Conservation (phyloP, 2,797 vertebrate genomes). For the Periophthalmus magnuspinnatus region DNA sequence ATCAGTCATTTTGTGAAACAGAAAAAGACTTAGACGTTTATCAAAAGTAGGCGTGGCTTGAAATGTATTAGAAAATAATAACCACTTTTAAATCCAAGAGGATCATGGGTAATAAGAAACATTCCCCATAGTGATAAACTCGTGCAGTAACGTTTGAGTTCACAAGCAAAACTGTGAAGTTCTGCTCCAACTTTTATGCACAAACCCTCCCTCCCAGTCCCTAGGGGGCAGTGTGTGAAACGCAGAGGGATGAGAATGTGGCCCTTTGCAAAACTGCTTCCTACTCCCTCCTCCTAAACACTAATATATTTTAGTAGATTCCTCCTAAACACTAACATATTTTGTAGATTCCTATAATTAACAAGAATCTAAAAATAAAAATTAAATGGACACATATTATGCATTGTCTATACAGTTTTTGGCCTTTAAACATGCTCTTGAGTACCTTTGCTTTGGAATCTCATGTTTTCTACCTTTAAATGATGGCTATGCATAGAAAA, state of each 20-base stretch:
- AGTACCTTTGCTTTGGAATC: too few species aligned
- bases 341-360: too few species aligned
- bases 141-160: slow-evolving; percentile 47
- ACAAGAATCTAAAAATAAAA: not conserved
- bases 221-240: slow-evolving; percentile 10
- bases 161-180: slow-evolving; percentile 25
- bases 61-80: not conserved
- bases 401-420: too few species aligned
- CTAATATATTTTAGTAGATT: not conserved
- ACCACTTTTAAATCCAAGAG: not conserved
- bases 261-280: not conserved
- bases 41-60: not conserved
- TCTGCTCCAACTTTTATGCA: slow-evolving; percentile 21
- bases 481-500: too few species aligned
- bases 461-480: too few species aligned
- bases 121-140: slow-evolving; percentile 45
- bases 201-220: slow-evolving; percentile 15
- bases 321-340: not conserved
- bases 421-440: too few species aligned
- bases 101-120: not conserved
- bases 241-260: slow-evolving; percentile 2
- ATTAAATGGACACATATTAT: too few species aligned
- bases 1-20: not conserved
- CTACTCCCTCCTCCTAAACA: not conserved
- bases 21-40: not conserved